These are phyloP conservation scores for Ia io DNA, from an alignment of 2,113 vertebrate species.

Conservation along the genomic window DNA sequence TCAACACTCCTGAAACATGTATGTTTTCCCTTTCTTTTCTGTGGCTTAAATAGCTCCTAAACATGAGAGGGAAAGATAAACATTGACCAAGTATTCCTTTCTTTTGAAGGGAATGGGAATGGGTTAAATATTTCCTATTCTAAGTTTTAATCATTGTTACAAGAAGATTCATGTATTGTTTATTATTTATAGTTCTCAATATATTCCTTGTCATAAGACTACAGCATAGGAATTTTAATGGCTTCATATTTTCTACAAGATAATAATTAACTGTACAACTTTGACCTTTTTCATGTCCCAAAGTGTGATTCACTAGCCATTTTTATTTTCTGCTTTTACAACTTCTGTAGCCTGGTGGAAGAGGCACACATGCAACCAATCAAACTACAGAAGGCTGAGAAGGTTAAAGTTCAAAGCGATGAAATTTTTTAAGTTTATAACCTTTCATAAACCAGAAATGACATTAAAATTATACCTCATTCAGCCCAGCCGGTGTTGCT, in stretches of 20 bases:
- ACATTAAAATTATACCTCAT: constrained; percentile 59
- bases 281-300: constrained; percentile 78
- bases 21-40: neutral
- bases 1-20: neutral
- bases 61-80: neutral
- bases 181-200: constrained; percentile 83
- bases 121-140: constrained; percentile 64
- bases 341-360: constrained; percentile 68
- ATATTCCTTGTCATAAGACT: constrained; percentile 79
- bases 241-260: constrained; percentile 77
- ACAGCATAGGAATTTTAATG: constrained; percentile 79
- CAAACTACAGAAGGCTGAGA: constrained; percentile 76
- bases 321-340: constrained; percentile 74
- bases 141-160: constrained; percentile 74
- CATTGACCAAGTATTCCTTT: constrained; percentile 27
- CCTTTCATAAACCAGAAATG: constrained; percentile 64
- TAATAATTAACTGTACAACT: constrained; percentile 78
- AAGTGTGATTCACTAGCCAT: constrained; percentile 80
- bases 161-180: constrained; percentile 77
- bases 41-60: neutral
- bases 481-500: no score
- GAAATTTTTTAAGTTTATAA: constrained; percentile 72
- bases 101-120: constrained; percentile 43
- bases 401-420: constrained; percentile 76
- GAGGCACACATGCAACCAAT: constrained; percentile 68